Base-by-base conservation (phyloP, 2,888 invertebrate species). In the Eudasyphora cyanicolor region DNA sequence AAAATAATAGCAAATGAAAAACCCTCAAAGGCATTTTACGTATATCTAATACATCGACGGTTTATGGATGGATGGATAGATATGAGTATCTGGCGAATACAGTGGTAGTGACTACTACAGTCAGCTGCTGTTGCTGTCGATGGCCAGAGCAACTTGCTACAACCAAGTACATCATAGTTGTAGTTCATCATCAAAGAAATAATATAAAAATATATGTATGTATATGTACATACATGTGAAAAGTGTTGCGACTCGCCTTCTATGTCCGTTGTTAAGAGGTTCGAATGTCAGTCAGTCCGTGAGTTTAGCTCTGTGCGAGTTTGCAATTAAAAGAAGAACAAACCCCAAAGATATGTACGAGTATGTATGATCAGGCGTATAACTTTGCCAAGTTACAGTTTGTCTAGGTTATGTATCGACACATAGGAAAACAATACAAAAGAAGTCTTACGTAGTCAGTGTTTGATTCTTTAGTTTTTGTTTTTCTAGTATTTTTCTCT, bases 271-370 rank as follows among this genome's bases (percentile, higher is more conserved):
- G 24, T 57, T 57, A 57, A 57, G 57, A 24, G 57, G 27, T 57
- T 57, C 57, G 57, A 57, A 24, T 57, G 24, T 27, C 7, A 35
- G 35, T 64, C 54, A 24, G 54, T 32, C 64, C 12, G 4, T 62
- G 1, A 14, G 24, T 38, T 19, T 38, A 4, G 1, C 10, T 8
- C 17, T 38, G 38, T 42, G 24, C 14, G 21, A 17, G 67, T 24
- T 67, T 79, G 38, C 79, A 84, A 84, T 84, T 84, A 84, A 84
- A 84, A 84, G 78, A 78, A 84, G 81, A 84, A 84, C 81, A 76
- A 83, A 83, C 84, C 79, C 74, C 83, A 83, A n/a, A 83, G 79
- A 77, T 80, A 80, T 80, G 76, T n/a, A n/a, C n/a, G n/a, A n/a
- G n/a, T n/a, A n/a, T n/a, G n/a, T n/a, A 79, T 69, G 83, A 76